Evolutionary conservation across 1,140 invertebrate species (phyloP).

Genomic region (Caerostris extrusa): DNA sequence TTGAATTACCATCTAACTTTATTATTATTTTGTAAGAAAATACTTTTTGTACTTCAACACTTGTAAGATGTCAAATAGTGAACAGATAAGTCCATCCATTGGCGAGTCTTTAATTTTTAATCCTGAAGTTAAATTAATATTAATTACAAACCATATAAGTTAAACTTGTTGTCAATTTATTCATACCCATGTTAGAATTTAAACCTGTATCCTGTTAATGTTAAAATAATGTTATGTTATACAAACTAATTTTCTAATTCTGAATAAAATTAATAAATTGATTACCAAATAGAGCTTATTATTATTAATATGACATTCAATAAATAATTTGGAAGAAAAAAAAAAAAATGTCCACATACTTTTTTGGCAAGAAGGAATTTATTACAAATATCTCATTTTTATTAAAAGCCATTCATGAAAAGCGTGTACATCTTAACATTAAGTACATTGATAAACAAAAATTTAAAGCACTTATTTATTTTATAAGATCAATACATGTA

Average conservation of each 20-base stretch:
- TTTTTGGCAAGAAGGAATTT: background rate
- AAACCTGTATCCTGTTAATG: background rate
- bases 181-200: background rate
- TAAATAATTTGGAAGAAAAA: background rate
- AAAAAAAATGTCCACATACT: background rate
- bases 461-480: background rate
- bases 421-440: background rate
- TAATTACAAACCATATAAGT: too few species aligned
- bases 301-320: background rate
- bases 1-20: too few species aligned
- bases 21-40: too few species aligned
- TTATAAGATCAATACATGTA: background rate
- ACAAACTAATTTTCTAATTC: background rate
- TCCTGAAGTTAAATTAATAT: background rate
- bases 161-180: background rate
- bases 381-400: background rate
- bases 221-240: background rate
- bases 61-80: too few species aligned
- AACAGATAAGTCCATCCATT: too few species aligned
- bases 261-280: background rate
- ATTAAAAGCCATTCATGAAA: background rate
- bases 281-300: background rate
- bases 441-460: background rate
- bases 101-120: too few species aligned
- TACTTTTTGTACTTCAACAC: too few species aligned